phyloP scores from a whole-genome alignment of 2,113 vertebrate genomes.

The Laticauda laticaudata region DNA sequence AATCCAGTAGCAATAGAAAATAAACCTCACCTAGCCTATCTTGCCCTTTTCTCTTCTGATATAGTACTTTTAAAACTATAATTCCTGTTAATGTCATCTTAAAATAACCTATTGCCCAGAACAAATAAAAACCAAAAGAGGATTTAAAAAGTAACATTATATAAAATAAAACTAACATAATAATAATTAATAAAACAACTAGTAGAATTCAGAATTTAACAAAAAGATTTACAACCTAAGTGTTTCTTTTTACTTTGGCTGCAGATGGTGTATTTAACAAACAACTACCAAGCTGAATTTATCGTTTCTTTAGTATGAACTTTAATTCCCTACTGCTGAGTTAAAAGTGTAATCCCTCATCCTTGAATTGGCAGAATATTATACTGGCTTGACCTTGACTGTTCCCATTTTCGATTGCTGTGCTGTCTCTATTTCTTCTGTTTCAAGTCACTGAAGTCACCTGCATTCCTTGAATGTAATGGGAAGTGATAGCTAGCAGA shows the following conservation, averaged over 20 bases:
- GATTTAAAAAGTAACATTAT: neutral
- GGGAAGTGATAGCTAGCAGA: neutral
- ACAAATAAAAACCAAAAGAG: neutral
- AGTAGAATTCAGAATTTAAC: neutral
- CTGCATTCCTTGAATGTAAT: neutral
- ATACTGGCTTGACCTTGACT: neutral
- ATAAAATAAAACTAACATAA: neutral
- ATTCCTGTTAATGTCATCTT: neutral
- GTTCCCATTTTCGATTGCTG: neutral
- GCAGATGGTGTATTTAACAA: neutral
- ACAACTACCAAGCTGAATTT: neutral
- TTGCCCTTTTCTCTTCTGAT: neutral
- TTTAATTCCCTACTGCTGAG: neutral
- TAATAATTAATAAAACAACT: neutral
- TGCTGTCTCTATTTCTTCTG: neutral
- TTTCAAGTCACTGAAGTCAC: neutral
- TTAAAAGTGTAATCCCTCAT: neutral
- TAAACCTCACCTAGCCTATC: neutral
- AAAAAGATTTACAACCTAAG: neutral
- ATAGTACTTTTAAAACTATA: neutral
- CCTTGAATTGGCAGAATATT: neutral
- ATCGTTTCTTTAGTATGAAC: neutral
- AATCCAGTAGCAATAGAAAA: neutral
- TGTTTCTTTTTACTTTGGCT: neutral
- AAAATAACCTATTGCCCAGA: neutral